Evolutionary conservation across 2,888 invertebrate genomes (phyloP).

Genomic region (Drosophila subsilvestris): DNA sequence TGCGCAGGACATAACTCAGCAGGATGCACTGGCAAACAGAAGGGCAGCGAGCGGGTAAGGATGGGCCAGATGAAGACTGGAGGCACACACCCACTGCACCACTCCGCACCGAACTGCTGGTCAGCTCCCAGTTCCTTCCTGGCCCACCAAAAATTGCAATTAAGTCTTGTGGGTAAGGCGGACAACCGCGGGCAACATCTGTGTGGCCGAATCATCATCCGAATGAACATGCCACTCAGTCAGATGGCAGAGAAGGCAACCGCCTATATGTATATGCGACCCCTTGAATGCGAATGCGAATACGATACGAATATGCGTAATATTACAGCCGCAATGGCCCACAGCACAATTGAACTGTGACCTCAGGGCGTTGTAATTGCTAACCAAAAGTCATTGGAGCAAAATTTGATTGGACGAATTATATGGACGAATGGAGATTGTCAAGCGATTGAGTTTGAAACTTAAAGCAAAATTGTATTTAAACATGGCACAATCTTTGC

Average conservation of each 20-base stretch:
- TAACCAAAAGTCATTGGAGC: background rate
- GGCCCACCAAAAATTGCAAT: constrained; percentile 26
- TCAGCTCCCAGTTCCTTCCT: background rate
- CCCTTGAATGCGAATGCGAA: background rate
- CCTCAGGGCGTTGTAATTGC: background rate
- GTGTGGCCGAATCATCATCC: constrained; percentile 2
- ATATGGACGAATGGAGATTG: background rate
- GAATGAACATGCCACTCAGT: constrained; percentile 2
- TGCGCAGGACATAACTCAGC: constrained; percentile 51
- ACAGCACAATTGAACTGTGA: background rate
- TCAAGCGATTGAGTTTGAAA: background rate
- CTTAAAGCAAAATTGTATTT: background rate
- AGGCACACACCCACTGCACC: background rate
- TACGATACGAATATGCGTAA: background rate
- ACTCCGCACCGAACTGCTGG: too few relatives aligned
- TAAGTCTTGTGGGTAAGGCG: constrained; percentile 32
- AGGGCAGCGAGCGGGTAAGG: background rate
- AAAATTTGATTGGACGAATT: background rate
- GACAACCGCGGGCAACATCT: constrained; percentile 11
- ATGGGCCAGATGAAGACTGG: background rate
- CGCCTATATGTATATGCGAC: background rate
- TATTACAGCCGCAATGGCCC: background rate
- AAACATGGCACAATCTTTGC: background rate
- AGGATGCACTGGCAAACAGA: constrained; percentile 52
- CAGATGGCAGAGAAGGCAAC: background rate